A percentile compares a stretch with the other conserved stretches of the same genome.
These are phyloP conservation scores for Centropus bengalensis DNA, from an alignment of 2,113 vertebrate genomes.

Conservation along the genomic window DNA sequence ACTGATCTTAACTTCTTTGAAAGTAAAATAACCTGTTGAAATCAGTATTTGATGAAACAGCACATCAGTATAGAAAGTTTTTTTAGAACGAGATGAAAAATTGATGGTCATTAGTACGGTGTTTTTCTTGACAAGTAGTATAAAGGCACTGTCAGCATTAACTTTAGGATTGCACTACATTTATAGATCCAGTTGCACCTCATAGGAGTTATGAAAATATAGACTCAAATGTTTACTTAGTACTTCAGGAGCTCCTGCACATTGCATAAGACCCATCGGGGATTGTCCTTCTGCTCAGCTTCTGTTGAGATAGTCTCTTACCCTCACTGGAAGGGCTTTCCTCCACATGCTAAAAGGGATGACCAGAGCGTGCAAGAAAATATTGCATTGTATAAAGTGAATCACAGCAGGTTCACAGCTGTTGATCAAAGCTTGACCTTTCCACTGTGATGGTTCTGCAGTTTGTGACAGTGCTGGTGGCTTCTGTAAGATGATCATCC, in stretches of 20 bases:
- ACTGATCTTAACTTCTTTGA: background rate
- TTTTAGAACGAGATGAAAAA: background rate
- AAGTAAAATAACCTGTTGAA: background rate
- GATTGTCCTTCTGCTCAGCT: background rate
- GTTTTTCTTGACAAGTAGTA: background rate
- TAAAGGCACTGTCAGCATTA: background rate
- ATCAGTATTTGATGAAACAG: background rate
- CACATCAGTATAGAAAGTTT: background rate
- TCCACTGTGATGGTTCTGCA: background rate
- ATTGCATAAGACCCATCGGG: background rate
- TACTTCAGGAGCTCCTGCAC: background rate
- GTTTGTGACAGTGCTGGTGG: background rate
- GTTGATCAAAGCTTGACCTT: background rate
- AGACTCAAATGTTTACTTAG: background rate
- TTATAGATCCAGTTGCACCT: background rate
- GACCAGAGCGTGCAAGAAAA: background rate
- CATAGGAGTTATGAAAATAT: background rate
- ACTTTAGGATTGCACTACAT: background rate
- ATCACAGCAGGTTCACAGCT: background rate
- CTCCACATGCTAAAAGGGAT: background rate
- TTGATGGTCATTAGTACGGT: background rate
- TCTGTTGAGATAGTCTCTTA: background rate
- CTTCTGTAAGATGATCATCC: background rate
- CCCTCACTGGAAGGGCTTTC: background rate
- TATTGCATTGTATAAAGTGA: background rate